Evolutionary conservation across 2,888 invertebrate genomes (phyloP), one percentile per base, ranked within the genome.

Genomic region (Pheosia tremula): DNA sequence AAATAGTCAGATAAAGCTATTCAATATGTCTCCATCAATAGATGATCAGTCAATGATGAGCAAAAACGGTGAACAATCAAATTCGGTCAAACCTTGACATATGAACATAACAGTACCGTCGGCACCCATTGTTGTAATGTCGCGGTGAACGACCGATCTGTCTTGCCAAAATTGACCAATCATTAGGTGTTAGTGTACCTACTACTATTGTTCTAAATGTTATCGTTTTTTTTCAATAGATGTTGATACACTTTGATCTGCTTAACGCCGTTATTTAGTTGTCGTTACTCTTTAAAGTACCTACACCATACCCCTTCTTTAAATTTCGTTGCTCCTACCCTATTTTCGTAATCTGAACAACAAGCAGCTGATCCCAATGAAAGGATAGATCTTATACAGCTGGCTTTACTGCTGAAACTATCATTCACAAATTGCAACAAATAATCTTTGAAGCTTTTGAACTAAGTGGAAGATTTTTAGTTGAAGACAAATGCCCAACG

Each of bases 101-200:
- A 53, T 58, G 13, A 53, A 45, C 41, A 24, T 74, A 75, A 74
- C 74, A 63, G 74, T 71, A 63, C 10, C 66, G 56, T 64, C 54
- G 61, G 58, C 62, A 62, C 58, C 61, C 54, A 70, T 74, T 74
- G 74, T 75, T 61, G 53, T 3, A 37, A 47, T 43, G 37, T 56
- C 57, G 43, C 43, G 45, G 56, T 43, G 36, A 45, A 56, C 45
- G 56, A 56, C 43, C 56, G 8, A 36, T 13, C 36, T 38, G 10
- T 56, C 56, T n/a, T 41, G 56, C 13, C 56, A 56, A 43, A 56
- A 45, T 39, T 39, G 45, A 56, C 36, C 9, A 45, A 56, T 56
- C n/a, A 54, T 50, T 4, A 54, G 5, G 36, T 13, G 24, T 36
- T 3, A 50, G 7, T 52, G 7, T 24, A 54, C 24, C 24, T 24